These are phyloP conservation scores for Atherix ibis DNA, from an alignment of 2,888 invertebrate genomes.

Conservation along the genomic window DNA sequence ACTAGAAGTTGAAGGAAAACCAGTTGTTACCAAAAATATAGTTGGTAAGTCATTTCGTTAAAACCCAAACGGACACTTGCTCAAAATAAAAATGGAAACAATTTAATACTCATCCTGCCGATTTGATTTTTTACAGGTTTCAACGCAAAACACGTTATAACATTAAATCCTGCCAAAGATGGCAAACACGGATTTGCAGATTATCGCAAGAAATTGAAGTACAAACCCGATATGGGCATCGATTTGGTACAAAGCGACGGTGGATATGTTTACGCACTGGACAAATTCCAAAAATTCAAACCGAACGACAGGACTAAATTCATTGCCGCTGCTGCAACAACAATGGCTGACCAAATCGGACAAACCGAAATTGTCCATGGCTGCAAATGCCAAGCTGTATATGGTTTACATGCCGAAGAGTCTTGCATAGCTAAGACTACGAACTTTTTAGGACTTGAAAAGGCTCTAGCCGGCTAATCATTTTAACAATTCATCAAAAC, in stretches of 20 bases:
- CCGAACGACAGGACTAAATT: slow-evolving; percentile 21
- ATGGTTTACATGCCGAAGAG: slow-evolving; percentile 25
- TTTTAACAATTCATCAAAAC: too few relatives aligned
- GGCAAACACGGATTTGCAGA: slow-evolving; percentile 37
- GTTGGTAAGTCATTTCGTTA: slow-evolving; percentile 22
- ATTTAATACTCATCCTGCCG: neutral
- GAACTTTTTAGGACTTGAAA: too few relatives aligned
- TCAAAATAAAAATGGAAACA: neutral
- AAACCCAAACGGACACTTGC: neutral
- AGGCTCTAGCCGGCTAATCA: too few relatives aligned
- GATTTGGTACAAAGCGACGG: slow-evolving; percentile 40
- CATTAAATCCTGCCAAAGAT: slow-evolving; percentile 40
- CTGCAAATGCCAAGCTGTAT: slow-evolving; percentile 20
- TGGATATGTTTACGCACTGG: slow-evolving; percentile 28
- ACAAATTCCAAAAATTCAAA: slow-evolving; percentile 22
- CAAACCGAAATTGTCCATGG: slow-evolving; percentile 27
- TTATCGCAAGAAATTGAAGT: slow-evolving; percentile 39
- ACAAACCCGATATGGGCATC: slow-evolving; percentile 45
- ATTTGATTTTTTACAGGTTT: slow-evolving; percentile 32
- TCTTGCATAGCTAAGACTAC: slow-evolving; percentile 22
- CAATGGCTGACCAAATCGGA: slow-evolving; percentile 28
- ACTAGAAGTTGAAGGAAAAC: slow-evolving; percentile 34
- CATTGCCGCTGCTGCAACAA: slow-evolving; percentile 20
- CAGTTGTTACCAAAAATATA: slow-evolving; percentile 12
- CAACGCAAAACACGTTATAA: slow-evolving; percentile 47